Evolutionary conservation across 2,797 vertebrate species (phyloP).

Genomic region (Microhierax caerulescens): DNA sequence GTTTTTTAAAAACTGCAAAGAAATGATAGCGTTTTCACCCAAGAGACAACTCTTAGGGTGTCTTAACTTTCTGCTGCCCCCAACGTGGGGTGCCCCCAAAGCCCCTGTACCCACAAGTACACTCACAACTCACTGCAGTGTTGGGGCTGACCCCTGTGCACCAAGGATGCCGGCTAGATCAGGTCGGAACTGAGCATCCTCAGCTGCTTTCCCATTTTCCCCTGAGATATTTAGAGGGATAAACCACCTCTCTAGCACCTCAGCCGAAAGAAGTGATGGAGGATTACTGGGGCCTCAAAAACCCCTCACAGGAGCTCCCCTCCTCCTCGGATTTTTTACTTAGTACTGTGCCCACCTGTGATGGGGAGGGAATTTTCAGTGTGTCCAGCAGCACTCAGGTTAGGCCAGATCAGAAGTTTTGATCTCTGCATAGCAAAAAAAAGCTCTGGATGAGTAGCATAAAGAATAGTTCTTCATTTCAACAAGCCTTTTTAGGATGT

Average conservation of each 20-base stretch:
- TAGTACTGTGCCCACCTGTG: background rate
- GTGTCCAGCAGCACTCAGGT: background rate
- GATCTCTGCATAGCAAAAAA: background rate
- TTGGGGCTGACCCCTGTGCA: background rate
- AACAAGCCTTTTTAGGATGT: background rate
- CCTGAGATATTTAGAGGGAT: background rate
- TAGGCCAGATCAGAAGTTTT: background rate
- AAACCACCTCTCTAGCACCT: background rate
- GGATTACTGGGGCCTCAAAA: background rate
- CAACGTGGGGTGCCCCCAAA: background rate
- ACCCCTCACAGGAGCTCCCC: background rate
- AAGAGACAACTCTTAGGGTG: background rate
- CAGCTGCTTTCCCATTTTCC: background rate
- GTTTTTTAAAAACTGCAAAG: background rate
- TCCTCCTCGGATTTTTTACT: accelerated
- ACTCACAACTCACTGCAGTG: background rate
- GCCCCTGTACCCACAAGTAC: accelerated
- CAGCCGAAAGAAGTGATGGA: background rate
- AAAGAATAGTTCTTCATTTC: background rate
- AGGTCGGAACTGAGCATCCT: background rate
- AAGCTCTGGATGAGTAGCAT: background rate
- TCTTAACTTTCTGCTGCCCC: background rate
- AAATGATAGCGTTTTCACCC: background rate
- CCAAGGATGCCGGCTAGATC: background rate
- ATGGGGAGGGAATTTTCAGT: accelerated